Conservation (phyloP, 2,888 invertebrate species). For the Ecliptopera silaceata region DNA sequence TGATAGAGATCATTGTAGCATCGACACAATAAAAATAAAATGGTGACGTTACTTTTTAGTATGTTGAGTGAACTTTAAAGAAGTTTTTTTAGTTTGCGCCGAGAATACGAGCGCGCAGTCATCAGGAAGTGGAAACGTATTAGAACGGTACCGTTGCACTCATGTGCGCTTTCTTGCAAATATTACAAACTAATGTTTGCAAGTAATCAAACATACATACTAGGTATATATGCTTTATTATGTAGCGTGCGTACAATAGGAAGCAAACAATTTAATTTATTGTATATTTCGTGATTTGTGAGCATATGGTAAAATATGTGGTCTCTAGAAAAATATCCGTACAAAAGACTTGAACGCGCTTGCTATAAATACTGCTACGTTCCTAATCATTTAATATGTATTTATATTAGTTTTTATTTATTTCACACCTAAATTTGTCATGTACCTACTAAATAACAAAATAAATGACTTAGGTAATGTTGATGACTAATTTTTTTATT, state of each 20-base stretch:
- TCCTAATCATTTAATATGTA: no score
- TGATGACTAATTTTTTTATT: no score
- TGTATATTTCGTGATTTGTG: not conserved
- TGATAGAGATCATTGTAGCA: no score
- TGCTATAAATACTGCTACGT: no score
- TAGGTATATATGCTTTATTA: not conserved
- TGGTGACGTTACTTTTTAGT: no score
- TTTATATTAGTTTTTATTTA: no score
- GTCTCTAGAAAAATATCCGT: not conserved
- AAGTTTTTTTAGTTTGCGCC: not conserved
- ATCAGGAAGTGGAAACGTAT: constrained; percentile 18
- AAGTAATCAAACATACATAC: not conserved
- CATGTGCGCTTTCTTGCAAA: constrained; percentile 10
- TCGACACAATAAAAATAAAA: no score
- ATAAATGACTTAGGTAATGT: no score
- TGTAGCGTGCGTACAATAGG: not conserved
- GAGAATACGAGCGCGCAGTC: not conserved
- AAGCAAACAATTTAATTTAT: not conserved
- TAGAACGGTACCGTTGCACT: constrained; percentile 15
- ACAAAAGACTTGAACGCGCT: constrained; percentile 2
- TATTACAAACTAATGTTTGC: not conserved
- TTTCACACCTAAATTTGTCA: no score
- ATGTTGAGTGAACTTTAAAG: not conserved
- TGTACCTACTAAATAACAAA: not conserved
- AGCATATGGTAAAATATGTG: no score